Evolutionary conservation across 2,113 vertebrate genomes (phyloP), one percentile per base, ranked within the genome.

Genomic region (Synchiropus splendidus): DNA sequence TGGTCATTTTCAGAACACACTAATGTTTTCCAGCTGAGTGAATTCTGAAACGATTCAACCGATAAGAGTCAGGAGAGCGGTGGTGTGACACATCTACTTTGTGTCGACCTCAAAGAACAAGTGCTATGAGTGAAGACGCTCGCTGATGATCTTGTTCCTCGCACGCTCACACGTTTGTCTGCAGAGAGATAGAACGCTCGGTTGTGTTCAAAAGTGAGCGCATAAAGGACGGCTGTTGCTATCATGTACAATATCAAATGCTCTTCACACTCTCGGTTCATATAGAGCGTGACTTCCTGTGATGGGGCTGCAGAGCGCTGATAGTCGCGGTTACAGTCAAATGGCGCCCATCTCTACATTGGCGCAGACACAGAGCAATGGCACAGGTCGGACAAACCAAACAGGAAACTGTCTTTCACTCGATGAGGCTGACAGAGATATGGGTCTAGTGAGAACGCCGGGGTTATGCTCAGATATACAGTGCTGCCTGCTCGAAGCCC

Each of bases 201-300:
- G 21, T 4, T 27, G 4, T 27, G 21, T 5, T 4, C 21, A 4
- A 5, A 8, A 27, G 21, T 5, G 21, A 27, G n/a, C n/a, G n/a
- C n/a, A n/a, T n/a, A n/a, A n/a, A n/a, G n/a, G n/a, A n/a, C n/a
- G n/a, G n/a, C n/a, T n/a, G n/a, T n/a, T 27, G 21, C 21, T 27
- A 27, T 27, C 21, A 8, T 8, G 8, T 27, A 8, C 21, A 5
- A 27, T 8, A 27, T 27, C 21, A 8, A 27, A 37, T 27, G 10
- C 12, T 48, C 16, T 12, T 41, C 9, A 27, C 21, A 27, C 21
- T 27, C 4, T 27, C 21, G 21, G 21, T 27, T 27, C 21, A 27
- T 27, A 27, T 5, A 77, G 79, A 77, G 72, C 80, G 69, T 74
- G 78, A 83, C 83, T 90, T 92, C 90, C 92, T 90, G 84, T 89